A percentile compares a stretch with the other conserved stretches of the same genome.
Conservation (phyloP, 2,113 vertebrate species). For the Heteronetta atricapilla region DNA sequence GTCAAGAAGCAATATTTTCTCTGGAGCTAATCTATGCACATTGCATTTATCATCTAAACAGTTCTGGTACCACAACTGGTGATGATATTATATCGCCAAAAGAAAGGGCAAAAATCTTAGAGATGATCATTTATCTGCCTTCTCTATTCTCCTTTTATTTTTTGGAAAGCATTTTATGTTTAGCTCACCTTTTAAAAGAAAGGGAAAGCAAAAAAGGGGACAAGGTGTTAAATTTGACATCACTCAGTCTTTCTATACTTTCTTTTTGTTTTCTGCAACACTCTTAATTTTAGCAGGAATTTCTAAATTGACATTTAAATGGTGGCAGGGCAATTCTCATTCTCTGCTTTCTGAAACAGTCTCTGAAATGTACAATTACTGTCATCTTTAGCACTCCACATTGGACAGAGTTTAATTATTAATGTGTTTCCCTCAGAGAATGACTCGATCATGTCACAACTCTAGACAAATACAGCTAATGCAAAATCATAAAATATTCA, state of each 20-base stretch:
- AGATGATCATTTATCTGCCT: conserved; percentile 59
- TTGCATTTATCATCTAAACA: conserved; percentile 73
- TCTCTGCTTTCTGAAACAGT: conserved; percentile 76
- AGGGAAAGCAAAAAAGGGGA: conserved; percentile 27
- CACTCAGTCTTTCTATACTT: neutral
- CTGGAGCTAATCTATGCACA: conserved; percentile 43
- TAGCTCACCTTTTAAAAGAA: conserved; percentile 66
- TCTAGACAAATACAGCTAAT: conserved; percentile 95
- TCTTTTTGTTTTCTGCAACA: conserved; percentile 43
- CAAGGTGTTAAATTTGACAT: conserved; percentile 65
- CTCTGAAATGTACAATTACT: conserved; percentile 87
- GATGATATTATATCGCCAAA: conserved; percentile 47
- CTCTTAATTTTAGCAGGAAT: conserved; percentile 76
- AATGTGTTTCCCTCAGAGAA: conserved; percentile 92
- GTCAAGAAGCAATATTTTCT: conserved; percentile 54
- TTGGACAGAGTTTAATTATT: conserved; percentile 95
- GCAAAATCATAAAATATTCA: conserved; percentile 98
- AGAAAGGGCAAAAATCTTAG: conserved; percentile 10
- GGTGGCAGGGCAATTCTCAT: conserved; percentile 80
- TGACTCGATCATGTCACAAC: conserved; percentile 94
- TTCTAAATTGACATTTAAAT: conserved; percentile 83
- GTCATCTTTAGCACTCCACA: conserved; percentile 88
- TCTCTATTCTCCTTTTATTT: neutral
- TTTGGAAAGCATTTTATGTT: conserved; percentile 49
- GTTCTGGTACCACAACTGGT: conserved; percentile 31